Evolutionary conservation across 2,113 vertebrate genomes (phyloP), one percentile per base, ranked within the genome.

Genomic region (Lutjanus erythropterus): DNA sequence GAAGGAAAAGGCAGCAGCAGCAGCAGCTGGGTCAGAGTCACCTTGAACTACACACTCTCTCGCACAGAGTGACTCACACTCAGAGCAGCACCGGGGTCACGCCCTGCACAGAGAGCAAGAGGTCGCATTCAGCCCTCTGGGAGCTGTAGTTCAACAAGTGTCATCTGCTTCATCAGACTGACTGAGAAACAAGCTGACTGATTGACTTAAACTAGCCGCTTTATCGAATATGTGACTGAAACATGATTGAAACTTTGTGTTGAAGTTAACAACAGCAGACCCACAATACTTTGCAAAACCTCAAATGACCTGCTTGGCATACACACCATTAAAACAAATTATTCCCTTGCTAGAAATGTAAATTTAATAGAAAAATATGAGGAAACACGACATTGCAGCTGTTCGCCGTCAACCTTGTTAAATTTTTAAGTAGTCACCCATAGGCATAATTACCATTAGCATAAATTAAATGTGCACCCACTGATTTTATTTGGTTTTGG

Each of bases 301-400:
- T 21, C 2, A 0, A n/a, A 14, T 52, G 62, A 75, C 62, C 71
- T 29, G 29, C 46, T 53, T 50, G 21, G n/a, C 41, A 11, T 6
- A 7, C 7, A 1, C 42, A 9, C 27, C 7, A 39, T 23, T 37
- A 18, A 44, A 67, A 68, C 21, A 56, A 46, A 67, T 3, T 3
- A 49, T 11, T 49, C 15, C 53, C 35, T 50, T 44, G 25, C 52
- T 8, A n/a, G 27, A 71, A 60, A 8, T 27, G 25, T 41, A 62
- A 56, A 56, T 59, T 62, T 31, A 27, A 64, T 70, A 42, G 25
- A 31, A 62, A 31, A 27, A 67, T 42, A 58, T 59, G 27, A 62
- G 39, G 64, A 71, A 80, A 62, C 56, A 52, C 53, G 52, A 58
- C 80, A 75, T 71, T 78, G 49, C 80, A 67, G 62, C 49, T 71